phyloP scores from a whole-genome alignment of 2,888 invertebrate genomes.

The Trachelus tabidus region DNA sequence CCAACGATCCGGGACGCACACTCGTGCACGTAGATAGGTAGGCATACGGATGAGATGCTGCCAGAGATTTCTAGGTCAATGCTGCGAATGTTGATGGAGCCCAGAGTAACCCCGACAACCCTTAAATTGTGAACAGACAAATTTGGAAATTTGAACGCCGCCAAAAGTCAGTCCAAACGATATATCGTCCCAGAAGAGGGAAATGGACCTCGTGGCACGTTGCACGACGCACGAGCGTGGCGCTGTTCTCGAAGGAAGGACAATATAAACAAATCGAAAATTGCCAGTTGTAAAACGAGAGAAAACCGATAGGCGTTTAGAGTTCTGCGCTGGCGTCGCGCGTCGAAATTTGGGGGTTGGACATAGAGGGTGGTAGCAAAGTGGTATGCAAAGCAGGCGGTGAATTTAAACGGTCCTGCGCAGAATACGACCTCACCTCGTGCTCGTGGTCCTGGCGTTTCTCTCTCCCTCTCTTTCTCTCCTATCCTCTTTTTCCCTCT shows the following conservation, averaged over 20 bases:
- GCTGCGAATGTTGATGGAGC: conserved; percentile 30
- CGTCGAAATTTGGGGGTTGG: conserved; percentile 19
- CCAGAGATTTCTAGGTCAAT: conserved; percentile 44
- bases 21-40: background rate
- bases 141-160: background rate
- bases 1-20: background rate
- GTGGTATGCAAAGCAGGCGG: conserved; percentile 63
- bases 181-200: background rate
- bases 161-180: background rate
- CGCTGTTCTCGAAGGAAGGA: background rate
- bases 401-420: conserved; percentile 62
- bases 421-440: conserved; percentile 57
- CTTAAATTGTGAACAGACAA: background rate
- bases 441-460: conserved; percentile 37
- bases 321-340: background rate
- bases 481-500: conserved; percentile 12
- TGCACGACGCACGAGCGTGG: background rate
- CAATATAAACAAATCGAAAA: background rate
- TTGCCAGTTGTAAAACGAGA: background rate
- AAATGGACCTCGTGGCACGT: background rate
- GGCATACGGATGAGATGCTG: background rate
- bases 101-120: background rate
- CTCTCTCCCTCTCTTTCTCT: conserved; percentile 20
- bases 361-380: conserved; percentile 40
- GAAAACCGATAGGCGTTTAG: background rate